Percentiles rank a stretch among this genome's conserved stretches.
Conservation (phyloP, 2,113 vertebrate genomes). For the Amazona vittata region DNA sequence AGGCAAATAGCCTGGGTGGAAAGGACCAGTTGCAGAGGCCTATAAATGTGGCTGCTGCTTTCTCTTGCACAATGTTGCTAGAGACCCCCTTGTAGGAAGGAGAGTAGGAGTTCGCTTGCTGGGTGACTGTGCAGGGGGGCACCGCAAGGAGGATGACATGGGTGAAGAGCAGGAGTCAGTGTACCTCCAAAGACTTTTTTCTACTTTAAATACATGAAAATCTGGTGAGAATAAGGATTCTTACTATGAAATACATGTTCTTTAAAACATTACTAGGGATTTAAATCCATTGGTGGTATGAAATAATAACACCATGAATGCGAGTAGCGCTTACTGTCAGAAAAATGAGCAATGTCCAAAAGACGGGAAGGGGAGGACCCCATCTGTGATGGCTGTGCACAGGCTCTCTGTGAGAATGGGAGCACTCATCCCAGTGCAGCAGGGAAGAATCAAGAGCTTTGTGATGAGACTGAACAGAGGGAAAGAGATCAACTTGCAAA, state of each 20-base stretch:
- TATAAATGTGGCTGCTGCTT: not conserved
- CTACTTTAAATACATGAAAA: not conserved
- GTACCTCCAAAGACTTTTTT: not conserved
- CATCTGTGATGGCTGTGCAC: accelerated
- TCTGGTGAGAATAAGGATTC: not conserved
- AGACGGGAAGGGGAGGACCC: not conserved
- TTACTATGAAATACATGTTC: not conserved
- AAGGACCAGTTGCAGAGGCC: not conserved
- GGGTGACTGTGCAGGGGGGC: not conserved
- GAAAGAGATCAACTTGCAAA: not conserved
- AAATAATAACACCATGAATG: not conserved
- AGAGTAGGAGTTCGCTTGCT: accelerated
- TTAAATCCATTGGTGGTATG: not conserved
- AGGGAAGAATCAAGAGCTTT: not conserved
- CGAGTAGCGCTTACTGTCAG: not conserved
- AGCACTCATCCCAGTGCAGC: accelerated
- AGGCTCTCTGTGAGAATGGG: not conserved
- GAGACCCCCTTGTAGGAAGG: not conserved
- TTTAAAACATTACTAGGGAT: not conserved
- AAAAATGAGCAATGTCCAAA: not conserved
- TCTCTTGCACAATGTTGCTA: not conserved
- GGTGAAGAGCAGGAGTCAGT: not conserved
- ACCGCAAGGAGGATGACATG: not conserved
- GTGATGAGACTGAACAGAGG: not conserved
- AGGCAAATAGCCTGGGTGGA: not conserved